Conservation (phyloP, 2,888 invertebrate species). For the Petrophora chlorosata region DNA sequence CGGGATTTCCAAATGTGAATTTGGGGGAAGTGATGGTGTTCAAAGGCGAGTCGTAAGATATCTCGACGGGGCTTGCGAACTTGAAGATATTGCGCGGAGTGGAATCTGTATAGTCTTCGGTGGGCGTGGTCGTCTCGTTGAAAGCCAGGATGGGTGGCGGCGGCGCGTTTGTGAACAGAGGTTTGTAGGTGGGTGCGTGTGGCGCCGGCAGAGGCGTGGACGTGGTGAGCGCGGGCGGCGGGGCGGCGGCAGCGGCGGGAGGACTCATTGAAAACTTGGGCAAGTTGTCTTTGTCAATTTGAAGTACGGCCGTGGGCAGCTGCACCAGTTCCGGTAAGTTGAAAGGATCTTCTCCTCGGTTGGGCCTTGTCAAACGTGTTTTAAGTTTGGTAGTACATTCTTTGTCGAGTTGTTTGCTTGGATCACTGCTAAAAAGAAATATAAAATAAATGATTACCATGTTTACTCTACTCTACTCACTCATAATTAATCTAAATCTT, state of each 20-base stretch:
- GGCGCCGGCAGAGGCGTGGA: background rate
- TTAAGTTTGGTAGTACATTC: constrained; percentile 62
- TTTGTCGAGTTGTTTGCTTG: constrained; percentile 24
- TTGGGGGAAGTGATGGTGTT: constrained; percentile 29
- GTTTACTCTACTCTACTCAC: no score
- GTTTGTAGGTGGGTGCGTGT: background rate
- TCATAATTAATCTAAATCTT: no score
- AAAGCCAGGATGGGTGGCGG: background rate
- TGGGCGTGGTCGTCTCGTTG: background rate
- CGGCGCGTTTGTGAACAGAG: background rate
- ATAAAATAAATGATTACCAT: background rate
- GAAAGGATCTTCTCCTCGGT: constrained; percentile 40
- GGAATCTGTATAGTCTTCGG: background rate
- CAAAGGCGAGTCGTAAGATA: constrained; percentile 40
- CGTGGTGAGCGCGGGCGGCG: background rate
- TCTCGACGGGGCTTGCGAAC: constrained; percentile 59
- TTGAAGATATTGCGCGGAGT: constrained; percentile 36
- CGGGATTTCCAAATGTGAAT: constrained; percentile 60
- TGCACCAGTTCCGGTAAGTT: constrained; percentile 38
- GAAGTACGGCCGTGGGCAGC: constrained; percentile 56
- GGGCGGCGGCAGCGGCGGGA: constrained; percentile 7
- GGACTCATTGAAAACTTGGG: constrained; percentile 53
- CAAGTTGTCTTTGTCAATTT: constrained; percentile 62
- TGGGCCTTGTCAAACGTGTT: constrained; percentile 50
- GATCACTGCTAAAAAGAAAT: constrained; percentile 46